Conservation (phyloP, 2,797 vertebrate genomes). For the Enteromius thamalakanensis region DNA sequence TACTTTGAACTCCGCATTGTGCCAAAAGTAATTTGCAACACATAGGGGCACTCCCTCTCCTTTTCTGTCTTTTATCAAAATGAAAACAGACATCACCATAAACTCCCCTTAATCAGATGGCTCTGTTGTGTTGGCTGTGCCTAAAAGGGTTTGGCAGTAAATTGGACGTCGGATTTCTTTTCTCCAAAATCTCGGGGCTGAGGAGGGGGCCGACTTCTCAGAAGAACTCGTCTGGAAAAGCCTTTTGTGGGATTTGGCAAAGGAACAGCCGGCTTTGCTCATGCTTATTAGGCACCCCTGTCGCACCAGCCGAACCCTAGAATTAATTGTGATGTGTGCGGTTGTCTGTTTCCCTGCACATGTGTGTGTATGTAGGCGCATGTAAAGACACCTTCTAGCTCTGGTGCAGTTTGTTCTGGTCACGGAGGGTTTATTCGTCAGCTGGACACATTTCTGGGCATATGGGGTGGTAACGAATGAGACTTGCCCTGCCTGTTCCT, state of each 20-base stretch:
- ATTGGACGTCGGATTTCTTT: constrained; percentile 78
- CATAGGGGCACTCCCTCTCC: constrained; percentile 57
- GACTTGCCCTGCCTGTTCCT: constrained; percentile 13
- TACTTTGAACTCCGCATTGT: constrained; percentile 58
- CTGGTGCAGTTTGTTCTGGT: constrained; percentile 28
- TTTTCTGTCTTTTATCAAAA: constrained; percentile 65
- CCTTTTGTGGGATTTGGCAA: constrained; percentile 75
- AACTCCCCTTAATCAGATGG: constrained; percentile 75
- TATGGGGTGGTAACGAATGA: constrained; percentile 30
- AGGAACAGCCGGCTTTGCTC: constrained; percentile 67
- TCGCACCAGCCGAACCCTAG: constrained; percentile 50
- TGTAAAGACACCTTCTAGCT: constrained; percentile 24
- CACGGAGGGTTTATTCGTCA: constrained; percentile 18
- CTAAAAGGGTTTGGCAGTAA: constrained; percentile 79
- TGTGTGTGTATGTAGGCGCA: constrained; percentile 21
- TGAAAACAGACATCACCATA: constrained; percentile 76
- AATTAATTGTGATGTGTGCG: constrained; percentile 49
- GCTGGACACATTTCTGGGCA: constrained; percentile 40
- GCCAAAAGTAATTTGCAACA: constrained; percentile 59
- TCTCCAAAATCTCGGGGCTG: constrained; percentile 62
- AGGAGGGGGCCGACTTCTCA: constrained; percentile 64
- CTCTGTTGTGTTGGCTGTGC: constrained; percentile 75
- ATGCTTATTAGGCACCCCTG: constrained; percentile 61
- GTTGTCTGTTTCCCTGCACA: constrained; percentile 30
- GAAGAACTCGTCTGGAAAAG: constrained; percentile 76